Base-by-base conservation (phyloP, 37 sponge, comb jelly and placozoan species). In the Halichondria panicea region DNA sequence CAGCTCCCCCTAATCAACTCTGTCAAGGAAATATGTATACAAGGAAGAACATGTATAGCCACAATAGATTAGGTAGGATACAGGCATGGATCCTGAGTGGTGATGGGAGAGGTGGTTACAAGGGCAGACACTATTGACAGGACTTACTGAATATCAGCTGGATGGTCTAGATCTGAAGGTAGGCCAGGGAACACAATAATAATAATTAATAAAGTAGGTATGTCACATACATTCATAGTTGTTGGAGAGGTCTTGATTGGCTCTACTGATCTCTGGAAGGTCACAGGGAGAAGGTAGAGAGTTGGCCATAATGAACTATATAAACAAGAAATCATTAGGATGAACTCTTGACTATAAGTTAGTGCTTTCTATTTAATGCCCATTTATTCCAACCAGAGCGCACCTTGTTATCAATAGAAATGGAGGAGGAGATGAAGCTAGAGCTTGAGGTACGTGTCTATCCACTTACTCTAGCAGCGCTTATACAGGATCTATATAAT, bases 101-200 rank as follows among this genome's bases (percentile, higher is more conserved):
- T 34, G 27, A 54, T 3, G 21, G 28, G 63, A 40, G 22, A 0
- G 60, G 12, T 21, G 21, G 50, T 12, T 25, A 6, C 30, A 48
- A 18, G 52, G 52, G 15, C 15, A 48, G 52, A 18, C 15, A 48
- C 31, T n/a, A 43, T 44, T n/a, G 57, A 6, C 31, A 13, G 34
- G 1, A 83, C 89, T 75, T 63, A 88, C 95, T 94, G 95, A 24
- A 94, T 68, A 64, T 94, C 95, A 13, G 95, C 95, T 12, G 95
- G 88, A 76, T 94, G 95, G 68, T 94, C 95, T 19, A 94, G 75
- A 52, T 94, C 93, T 92, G 74, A 4, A 62, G 31, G 25, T 12
- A 44, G 0, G 44, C 32, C 12, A 18, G 39, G 30, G 65, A 2
- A 55, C 36, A 35, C 8, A 4, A 43, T 9, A 31, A 50, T 15